phyloP scores from a whole-genome alignment of 1,140 invertebrate genomes.

The Oppia nitens region DNA sequence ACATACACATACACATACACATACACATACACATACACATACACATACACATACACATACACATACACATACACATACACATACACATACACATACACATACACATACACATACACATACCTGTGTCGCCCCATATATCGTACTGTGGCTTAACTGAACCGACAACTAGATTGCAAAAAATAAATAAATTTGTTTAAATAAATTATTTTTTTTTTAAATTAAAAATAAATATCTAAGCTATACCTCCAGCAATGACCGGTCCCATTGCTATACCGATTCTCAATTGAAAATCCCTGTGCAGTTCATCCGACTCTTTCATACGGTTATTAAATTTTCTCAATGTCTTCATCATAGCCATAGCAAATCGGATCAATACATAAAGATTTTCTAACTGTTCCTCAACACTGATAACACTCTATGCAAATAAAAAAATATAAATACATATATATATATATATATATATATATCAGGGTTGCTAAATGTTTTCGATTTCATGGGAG shows the following conservation, averaged over 20 bases:
- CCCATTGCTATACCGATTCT: conserved; percentile 55
- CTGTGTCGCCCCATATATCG: conserved; percentile 83
- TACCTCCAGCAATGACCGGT: conserved; percentile 70
- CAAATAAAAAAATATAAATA: conserved; percentile 3
- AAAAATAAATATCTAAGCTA: conserved; percentile 32
- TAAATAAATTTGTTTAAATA: not conserved
- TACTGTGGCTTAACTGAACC: conserved; percentile 65
- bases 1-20: no score
- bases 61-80: no score
- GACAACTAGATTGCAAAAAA: conserved; percentile 9
- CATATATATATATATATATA: no score
- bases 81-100: no score
- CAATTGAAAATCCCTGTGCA: conserved; percentile 31
- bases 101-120: no score
- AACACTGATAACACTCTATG: not conserved
- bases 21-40: no score
- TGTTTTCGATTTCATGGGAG: no score
- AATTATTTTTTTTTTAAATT: not conserved
- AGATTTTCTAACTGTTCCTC: conserved; percentile 30
- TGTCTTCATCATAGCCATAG: conserved; percentile 40
- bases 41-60: no score
- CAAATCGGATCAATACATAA: conserved; percentile 42
- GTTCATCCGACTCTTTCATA: not conserved
- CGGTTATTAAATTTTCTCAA: conserved; percentile 29
- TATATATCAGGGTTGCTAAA: no score